phyloP scores from a whole-genome alignment of 2,113 vertebrate genomes.

The Muntiacus reevesi region DNA sequence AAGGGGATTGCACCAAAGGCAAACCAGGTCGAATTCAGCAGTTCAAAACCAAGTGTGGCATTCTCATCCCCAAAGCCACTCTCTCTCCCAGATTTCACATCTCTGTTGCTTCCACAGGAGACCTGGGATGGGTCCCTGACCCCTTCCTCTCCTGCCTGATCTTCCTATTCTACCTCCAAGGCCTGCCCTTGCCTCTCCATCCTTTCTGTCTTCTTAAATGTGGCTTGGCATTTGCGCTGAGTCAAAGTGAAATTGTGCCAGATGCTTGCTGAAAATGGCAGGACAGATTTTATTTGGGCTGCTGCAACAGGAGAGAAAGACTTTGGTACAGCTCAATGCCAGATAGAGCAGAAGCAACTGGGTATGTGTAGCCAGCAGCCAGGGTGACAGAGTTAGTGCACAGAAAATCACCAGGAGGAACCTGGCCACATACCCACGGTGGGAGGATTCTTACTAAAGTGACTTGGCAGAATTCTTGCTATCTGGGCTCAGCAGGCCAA shows the following conservation, averaged over 20 bases:
- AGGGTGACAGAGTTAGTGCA: background rate
- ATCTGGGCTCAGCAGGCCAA: background rate
- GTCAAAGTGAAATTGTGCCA: background rate
- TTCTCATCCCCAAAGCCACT: background rate
- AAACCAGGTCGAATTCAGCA: background rate
- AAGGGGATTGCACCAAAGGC: background rate
- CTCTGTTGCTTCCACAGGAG: background rate
- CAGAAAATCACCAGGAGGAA: background rate
- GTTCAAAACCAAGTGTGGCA: background rate
- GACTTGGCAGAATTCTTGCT: background rate
- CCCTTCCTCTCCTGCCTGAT: background rate
- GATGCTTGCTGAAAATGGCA: background rate
- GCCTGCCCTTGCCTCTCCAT: background rate
- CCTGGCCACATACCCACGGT: background rate
- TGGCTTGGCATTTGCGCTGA: background rate
- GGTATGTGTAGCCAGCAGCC: no score
- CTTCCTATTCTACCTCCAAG: background rate
- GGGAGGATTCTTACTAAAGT: background rate
- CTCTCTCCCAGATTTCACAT: background rate
- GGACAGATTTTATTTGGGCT: background rate
- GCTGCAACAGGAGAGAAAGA: background rate
- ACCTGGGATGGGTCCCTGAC: fast-evolving
- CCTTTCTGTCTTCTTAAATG: background rate
- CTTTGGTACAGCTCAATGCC: background rate
- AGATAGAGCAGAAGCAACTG: background rate